Percentiles rank a stretch among this genome's conserved stretches.
These are phyloP conservation scores for Megaceryle alcyon DNA, from an alignment of 2,797 vertebrate species.

Conservation along the genomic window DNA sequence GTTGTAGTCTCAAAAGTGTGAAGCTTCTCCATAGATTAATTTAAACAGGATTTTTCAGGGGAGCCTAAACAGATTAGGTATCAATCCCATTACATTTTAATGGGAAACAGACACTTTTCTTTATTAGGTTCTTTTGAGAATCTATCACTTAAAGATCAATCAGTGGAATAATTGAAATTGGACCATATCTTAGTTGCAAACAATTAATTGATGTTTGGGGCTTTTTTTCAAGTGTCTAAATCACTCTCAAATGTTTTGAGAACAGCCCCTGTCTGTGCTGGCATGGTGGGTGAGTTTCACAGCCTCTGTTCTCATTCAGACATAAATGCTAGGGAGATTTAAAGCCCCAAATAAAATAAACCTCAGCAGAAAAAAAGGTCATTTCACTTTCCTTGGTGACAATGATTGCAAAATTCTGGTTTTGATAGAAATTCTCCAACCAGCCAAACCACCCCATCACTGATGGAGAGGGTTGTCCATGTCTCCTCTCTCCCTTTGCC, in stretches of 20 bases:
- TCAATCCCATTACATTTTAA: conserved; percentile 30
- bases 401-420: background rate
- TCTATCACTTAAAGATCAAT: conserved; percentile 25
- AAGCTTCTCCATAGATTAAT: conserved; percentile 6
- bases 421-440: background rate
- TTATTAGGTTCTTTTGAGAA: conserved; percentile 26
- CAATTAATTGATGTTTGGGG: background rate
- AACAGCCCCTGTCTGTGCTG: background rate
- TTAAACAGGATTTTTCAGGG: conserved; percentile 34
- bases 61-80: background rate
- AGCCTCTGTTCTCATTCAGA: background rate
- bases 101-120: background rate
- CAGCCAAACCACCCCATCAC: background rate
- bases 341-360: background rate
- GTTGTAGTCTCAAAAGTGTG: background rate
- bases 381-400: background rate
- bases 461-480: background rate
- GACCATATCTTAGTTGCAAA: background rate
- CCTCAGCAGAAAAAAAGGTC: background rate
- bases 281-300: background rate
- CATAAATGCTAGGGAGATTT: background rate
- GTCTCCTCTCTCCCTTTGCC: background rate
- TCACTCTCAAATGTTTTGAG: conserved; percentile 3
- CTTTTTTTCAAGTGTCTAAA: background rate
- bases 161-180: conserved; percentile 28